Evolutionary conservation across 2,113 vertebrate species (phyloP), one percentile per base, ranked within the genome.

Genomic region (Tachuris rubrigastra): DNA sequence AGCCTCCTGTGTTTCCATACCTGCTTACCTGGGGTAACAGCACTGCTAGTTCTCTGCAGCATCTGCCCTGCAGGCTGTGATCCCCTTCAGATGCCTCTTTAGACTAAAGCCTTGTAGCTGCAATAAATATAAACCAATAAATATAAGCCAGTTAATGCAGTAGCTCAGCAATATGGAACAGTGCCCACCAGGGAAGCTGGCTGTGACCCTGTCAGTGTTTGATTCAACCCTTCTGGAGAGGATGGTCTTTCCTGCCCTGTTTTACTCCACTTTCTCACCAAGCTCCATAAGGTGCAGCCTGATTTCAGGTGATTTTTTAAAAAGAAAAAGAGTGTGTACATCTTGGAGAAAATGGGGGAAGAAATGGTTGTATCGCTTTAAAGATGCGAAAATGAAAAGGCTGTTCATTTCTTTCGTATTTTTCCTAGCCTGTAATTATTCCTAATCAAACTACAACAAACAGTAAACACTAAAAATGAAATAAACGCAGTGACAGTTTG

Each of bases 401-500:
- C 85, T 91, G 71, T 95, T 97, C 95, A 87, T 96, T 96, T 80
- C 89, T 96, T 97, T 96, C 95, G 85, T 96, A 97, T 98, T 98
- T 97, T 97, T 97, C 85, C 89, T 96, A 97, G 95, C 94, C 97
- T 97, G 89, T 98, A 98, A 98, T 98, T 98, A 98, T 96, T 97
- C 96, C 96, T 98, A 97, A 98, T 98, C 97, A 97, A 98, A 98
- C 96, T 95, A 98, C 96, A 98, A 98, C 96, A 98, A 97, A 98
- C 96, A 98, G 96, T 97, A 98, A 98, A 98, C 97, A 98, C 91
- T 97, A 98, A 98, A 98, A 98, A 96, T 97, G 96, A 98, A 97
- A 98, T 98, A 97, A 98, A 97, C 83, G 97, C 89, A 95, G 96
- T 97, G 98, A 98, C 98, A 97, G 97, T 98, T 98, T 98, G 98